Conservation (phyloP, 64 coral and sea anemone species). For the Actinia equina region DNA sequence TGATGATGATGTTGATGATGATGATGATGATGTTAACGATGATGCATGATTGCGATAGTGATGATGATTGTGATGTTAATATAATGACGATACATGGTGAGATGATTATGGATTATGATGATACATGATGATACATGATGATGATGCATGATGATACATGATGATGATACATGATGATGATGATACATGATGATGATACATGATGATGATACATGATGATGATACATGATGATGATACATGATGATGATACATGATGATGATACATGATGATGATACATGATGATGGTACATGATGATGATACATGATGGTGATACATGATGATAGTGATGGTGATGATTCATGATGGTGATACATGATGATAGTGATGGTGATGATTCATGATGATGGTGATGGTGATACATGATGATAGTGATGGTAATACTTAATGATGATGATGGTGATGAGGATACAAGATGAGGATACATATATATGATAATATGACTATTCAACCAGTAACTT, state of each 20-base stretch:
- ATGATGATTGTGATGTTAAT: not conserved
- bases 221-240: not conserved
- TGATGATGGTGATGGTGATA: too few relatives aligned
- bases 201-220: not conserved
- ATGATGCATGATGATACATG: not conserved
- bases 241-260: too few relatives aligned
- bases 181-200: not conserved
- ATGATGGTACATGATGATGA: not conserved
- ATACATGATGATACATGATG: not conserved
- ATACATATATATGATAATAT: not conserved
- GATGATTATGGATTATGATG: too few relatives aligned
- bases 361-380: too few relatives aligned
- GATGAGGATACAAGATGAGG: not conserved
- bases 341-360: too few relatives aligned
- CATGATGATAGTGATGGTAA: not conserved
- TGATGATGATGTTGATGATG: not conserved
- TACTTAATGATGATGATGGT: not conserved
- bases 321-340: too few relatives aligned
- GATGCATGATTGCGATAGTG: not conserved
- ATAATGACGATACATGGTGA: not conserved
- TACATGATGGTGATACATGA: not conserved
- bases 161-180: not conserved
- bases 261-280: too few relatives aligned
- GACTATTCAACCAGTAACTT: slow-evolving; percentile 30
- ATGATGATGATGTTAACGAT: not conserved